Evolutionary conservation across 1,140 invertebrate genomes (phyloP), one percentile per base, ranked within the genome.

Genomic region (Melanaphis sacchari): DNA sequence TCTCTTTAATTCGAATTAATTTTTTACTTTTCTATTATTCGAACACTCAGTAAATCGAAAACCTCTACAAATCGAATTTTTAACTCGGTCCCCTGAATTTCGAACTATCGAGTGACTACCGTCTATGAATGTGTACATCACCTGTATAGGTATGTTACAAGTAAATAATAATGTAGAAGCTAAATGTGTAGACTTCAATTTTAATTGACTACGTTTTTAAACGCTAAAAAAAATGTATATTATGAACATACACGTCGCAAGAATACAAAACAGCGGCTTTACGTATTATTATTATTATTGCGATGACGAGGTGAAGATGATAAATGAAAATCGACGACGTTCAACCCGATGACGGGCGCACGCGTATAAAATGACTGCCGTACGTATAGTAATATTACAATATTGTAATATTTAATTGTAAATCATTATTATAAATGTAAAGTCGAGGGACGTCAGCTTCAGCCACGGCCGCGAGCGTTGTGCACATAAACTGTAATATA

Each of bases 401-500:
- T 76, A 76, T 15, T 76, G 31, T 76, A n/a, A n/a, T 76, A 76
- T 76, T 76, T 76, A 76, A 76, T 76, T 76, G 59, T 76, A 76
- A 76, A 36, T 76, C 59, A n/a, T n/a, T 76, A 76, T 76, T 76
- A 76, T n/a, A n/a, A 76, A 76, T 76, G 31, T n/a, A 76, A 76
- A 76, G 59, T 76, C 18, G 31, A 76, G 59, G 59, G 59, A 76
- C 59, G 31, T n/a, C 59, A 76, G 4, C 4, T n/a, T 5, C 31
- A 15, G 36, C n/a, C 59, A 76, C 59, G 31, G 59, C 15, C 59
- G 31, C 59, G 4, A n/a, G 59, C 15, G 15, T 31, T n/a, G 31
- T n/a, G 15, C n/a, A 76, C 1, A 66, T 15, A 7, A 7, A 31
- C 31, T 66, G n/a, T 18, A n/a, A 52, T 76, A 31, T 59, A 31